Base-by-base conservation (phyloP, 2,888 invertebrate genomes). In the Sphaeridia pumilis region DNA sequence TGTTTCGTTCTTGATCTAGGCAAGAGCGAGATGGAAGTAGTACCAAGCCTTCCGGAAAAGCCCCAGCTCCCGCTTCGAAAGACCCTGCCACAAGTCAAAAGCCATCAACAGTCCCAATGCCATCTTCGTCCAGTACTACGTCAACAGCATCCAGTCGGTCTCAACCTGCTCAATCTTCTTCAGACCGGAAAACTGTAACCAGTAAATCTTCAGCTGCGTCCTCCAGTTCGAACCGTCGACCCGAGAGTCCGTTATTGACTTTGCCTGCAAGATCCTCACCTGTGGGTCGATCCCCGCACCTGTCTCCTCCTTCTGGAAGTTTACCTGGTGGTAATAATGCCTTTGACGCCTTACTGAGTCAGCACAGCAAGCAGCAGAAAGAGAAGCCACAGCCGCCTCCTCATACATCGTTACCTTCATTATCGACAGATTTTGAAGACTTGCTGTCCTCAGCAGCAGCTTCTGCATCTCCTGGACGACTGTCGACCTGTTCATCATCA, bases 331-430 rank as follows among this genome's bases (percentile, higher is more conserved):
- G 44, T 2, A 22, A 22, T 27, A 46, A 52, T 38, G 51, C 51
- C 21, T 46, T 52, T 38, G 51, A 52, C 28, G 27, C 49, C 46
- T 57, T n/a, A 48, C 57, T 17, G 47, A 38, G 54, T 48, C 54
- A 35, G 43, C 53, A 46, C 25, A 26, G 42, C 42, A 51, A 48
- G 20, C 44, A 50, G 34, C 50, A 41, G 14, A 41, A 25, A 43
- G 25, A 49, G 51, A 27, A 28, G 41, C n/a, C n/a, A n/a, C n/a
- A n/a, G n/a, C n/a, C n/a, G n/a, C 45, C 47, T 14, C 59, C 68
- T 69, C 38, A 70, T 70, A 22, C 69, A 70, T 63, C 64, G 7
- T 25, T 46, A 7, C 46, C 52, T 3, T 36, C 54, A 14, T 46
- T 58, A 46, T 58, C 58, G 7, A 58, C 59, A 1, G 56, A 57